Evolutionary conservation across 2,797 vertebrate genomes (phyloP), one percentile per base, ranked within the genome.

Genomic region (Phalloptychus januarius): DNA sequence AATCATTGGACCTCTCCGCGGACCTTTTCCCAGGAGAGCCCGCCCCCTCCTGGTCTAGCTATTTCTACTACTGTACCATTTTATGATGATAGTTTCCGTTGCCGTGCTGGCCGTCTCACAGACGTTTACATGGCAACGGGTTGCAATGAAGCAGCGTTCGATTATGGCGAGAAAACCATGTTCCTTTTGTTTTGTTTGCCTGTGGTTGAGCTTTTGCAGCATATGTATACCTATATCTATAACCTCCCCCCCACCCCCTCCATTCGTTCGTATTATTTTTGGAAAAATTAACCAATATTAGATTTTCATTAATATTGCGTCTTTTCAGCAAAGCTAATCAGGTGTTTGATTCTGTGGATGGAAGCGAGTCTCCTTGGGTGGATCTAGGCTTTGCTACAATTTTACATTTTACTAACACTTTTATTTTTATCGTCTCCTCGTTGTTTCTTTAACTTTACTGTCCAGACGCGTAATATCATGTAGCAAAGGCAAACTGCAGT

Each of bases 21-120:
- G 97, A 98, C 97, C 97, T 99, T 96, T 99, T 99, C 96, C 98
- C 98, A 91, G 98, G 97, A 97, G 98, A 99, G 95, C 98, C 97
- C 85, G 92, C 98, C 96, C 97, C 98, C 95, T 97, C 98, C 88
- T 99, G 98, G 98, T 99, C 98, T 99, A 99, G 98, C 95, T 99
- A 99, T 99, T 97, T 99, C 94, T 99, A 99, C 97, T 99, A 99
- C 96, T 99, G 98, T 98, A 99, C 98, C 96, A 99, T 99, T 99
- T 99, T 99, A 99, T 99, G 98, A 99, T 99, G 97, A 98, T 99
- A 97, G 98, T 98, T 99, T 99, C 98, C 98, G 98, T 99, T 99
- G 98, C 96, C 96, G 92, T 96, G 97, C 89, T 93, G 95, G 91
- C 92, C 85, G 83, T 95, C 94, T 95, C 87, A 87, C 80, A 86